Conservation (phyloP, 2,113 vertebrate genomes). For the Climacteris rufus region DNA sequence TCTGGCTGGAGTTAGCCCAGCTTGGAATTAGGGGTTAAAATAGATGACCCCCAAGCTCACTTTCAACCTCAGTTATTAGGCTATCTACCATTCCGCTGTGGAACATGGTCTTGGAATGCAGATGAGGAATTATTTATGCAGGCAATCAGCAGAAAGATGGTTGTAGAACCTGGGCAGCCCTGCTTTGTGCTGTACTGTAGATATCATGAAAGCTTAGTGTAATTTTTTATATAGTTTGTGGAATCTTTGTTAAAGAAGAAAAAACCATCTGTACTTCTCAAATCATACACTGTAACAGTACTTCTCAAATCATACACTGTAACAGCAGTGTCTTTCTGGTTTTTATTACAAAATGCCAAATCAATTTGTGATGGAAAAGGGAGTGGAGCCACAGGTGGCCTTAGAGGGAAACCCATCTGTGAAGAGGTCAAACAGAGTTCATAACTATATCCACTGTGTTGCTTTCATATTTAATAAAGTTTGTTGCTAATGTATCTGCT, state of each 20-base stretch:
- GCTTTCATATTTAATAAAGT: background rate
- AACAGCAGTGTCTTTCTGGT: background rate
- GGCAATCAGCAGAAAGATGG: background rate
- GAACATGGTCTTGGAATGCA: background rate
- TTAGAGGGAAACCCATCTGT: background rate
- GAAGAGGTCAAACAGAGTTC: background rate
- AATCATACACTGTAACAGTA: background rate
- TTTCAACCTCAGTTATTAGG: background rate
- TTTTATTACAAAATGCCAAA: background rate
- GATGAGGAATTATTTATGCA: background rate
- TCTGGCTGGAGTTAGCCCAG: background rate
- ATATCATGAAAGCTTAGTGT: background rate
- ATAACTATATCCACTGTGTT: background rate
- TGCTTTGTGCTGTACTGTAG: background rate
- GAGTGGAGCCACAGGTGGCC: background rate
- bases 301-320: background rate
- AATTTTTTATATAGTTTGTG: background rate
- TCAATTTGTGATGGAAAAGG: background rate
- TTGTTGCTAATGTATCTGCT: background rate
- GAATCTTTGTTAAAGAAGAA: background rate
- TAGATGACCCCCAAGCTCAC: background rate
- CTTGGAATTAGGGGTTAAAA: constrained; percentile 7
- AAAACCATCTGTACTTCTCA: background rate
- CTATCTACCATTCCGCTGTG: background rate
- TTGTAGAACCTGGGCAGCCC: background rate